Conservation (phyloP, 2,797 vertebrate species). For the Atherinosoma microstoma region DNA sequence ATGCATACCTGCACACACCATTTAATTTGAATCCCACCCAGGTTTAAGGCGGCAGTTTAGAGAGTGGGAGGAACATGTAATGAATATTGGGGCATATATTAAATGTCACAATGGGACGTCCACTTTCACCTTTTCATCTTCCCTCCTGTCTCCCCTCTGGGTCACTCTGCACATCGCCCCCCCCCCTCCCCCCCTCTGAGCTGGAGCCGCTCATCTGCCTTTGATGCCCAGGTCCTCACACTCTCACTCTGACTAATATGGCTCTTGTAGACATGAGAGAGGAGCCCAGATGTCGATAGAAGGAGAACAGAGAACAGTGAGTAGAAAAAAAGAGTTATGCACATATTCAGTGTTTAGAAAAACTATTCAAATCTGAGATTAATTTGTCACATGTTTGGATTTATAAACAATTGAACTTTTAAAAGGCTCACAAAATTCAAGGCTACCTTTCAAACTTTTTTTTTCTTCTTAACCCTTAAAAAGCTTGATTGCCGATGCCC, state of each 20-base stretch:
- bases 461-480: too few species aligned
- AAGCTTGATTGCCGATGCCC: too few species aligned
- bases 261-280: conserved; percentile 2
- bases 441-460: not conserved
- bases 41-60: conserved; percentile 40
- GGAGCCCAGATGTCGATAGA: not conserved
- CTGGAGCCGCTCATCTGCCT: conserved; percentile 21
- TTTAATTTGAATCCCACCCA: conserved; percentile 69
- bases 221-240: conserved; percentile 12
- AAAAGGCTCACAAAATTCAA: not conserved
- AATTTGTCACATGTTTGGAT: not conserved
- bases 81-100: conserved; percentile 68
- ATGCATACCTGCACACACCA: conserved; percentile 56
- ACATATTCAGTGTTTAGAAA: not conserved
- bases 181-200: conserved; percentile 46
- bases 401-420: not conserved
- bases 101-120: conserved; percentile 66
- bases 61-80: conserved; percentile 51
- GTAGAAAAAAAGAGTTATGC: not conserved
- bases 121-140: conserved; percentile 53
- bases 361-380: not conserved
- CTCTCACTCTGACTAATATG: conserved; percentile 21
- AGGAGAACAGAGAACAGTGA: not conserved
- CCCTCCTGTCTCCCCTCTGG: conserved; percentile 38
- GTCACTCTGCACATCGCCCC: conserved; percentile 43